A percentile compares a stretch with the other conserved stretches of the same genome.
Conservation (phyloP, 2,797 vertebrate species). For the Myotis myotis region DNA sequence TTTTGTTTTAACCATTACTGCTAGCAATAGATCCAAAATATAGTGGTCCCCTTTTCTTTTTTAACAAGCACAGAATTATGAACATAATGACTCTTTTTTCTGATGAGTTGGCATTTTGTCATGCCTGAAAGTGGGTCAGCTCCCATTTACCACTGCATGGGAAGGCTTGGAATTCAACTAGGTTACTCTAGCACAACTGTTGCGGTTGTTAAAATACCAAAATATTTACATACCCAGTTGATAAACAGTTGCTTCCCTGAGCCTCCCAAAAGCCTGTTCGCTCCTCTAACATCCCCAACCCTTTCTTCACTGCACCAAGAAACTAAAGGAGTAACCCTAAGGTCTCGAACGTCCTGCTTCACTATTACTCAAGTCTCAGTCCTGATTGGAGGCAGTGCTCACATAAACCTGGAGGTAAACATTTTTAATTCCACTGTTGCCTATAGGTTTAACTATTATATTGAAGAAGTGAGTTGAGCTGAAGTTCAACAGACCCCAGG, state of each 20-base stretch:
- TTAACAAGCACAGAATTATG: neutral
- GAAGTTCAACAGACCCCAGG: slow-evolving; percentile 1
- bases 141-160: neutral
- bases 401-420: neutral
- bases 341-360: neutral
- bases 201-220: neutral
- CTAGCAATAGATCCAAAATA: neutral
- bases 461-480: neutral
- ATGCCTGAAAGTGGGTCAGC: neutral
- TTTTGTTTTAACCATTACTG: slow-evolving; percentile 23
- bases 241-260: neutral
- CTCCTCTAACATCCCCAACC: neutral
- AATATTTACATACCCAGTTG: neutral
- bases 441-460: neutral
- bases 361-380: neutral
- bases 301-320: neutral
- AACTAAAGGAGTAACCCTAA: neutral
- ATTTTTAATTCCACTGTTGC: neutral
- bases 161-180: neutral
- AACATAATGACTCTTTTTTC: neutral
- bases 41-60: neutral
- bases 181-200: neutral
- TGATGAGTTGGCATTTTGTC: neutral
- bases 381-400: neutral
- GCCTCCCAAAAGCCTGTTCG: neutral